These are phyloP conservation scores for Tautogolabrus adspersus DNA, from an alignment of 2,113 vertebrate genomes.

Conservation along the genomic window DNA sequence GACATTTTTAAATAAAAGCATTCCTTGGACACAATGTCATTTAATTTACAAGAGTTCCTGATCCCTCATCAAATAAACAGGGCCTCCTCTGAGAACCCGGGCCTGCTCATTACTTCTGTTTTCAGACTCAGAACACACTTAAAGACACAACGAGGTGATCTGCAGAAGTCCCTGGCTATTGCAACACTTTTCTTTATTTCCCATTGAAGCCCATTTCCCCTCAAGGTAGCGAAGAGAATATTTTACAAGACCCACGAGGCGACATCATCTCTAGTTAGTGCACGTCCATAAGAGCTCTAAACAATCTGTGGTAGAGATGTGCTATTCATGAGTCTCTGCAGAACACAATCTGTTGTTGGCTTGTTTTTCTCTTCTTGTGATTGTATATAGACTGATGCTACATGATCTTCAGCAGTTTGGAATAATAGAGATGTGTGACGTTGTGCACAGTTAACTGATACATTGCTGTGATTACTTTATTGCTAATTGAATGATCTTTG, in stretches of 20 bases:
- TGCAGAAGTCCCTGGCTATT: conserved; percentile 18
- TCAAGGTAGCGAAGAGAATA: conserved; percentile 56
- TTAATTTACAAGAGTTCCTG: conserved; percentile 43
- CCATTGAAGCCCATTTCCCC: conserved; percentile 44
- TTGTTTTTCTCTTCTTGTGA: conserved; percentile 28
- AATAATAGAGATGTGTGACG: conserved; percentile 10
- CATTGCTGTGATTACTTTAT: conserved; percentile 20
- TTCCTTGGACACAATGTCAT: conserved; percentile 27
- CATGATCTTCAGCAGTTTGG: conserved; percentile 1
- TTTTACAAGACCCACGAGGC: conserved; percentile 55
- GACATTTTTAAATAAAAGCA: conserved; percentile 54
- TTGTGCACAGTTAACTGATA: conserved; percentile 24
- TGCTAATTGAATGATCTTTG: conserved; percentile 1
- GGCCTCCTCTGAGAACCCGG: conserved; percentile 3
- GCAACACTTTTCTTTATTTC: conserved; percentile 51
- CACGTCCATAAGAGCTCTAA: conserved; percentile 30
- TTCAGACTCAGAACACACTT: conserved; percentile 40
- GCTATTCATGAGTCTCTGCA: conserved; percentile 37
- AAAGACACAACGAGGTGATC: conserved; percentile 37
- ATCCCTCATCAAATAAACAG: conserved; percentile 42
- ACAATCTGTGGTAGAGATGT: conserved; percentile 23
- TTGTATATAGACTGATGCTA: conserved; percentile 3
- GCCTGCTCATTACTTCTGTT: conserved; percentile 40
- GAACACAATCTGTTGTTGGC: conserved; percentile 8
- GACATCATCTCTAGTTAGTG: conserved; percentile 39